phyloP scores from a whole-genome alignment of 2,888 invertebrate genomes.

The Drosophila nigricruria region DNA sequence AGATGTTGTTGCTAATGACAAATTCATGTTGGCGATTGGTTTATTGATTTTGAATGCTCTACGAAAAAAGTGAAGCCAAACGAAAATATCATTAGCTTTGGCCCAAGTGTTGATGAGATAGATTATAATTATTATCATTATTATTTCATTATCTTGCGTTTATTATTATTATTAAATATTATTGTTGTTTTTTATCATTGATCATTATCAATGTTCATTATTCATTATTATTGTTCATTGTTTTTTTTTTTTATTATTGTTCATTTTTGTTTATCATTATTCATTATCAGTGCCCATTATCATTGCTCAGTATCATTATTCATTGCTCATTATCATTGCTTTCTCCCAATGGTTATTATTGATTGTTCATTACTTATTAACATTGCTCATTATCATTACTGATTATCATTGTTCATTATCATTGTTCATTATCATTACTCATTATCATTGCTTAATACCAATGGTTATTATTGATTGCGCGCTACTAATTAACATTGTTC shows the following conservation, averaged over 20 bases:
- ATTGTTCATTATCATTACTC: not conserved
- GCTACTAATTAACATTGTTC: too few species aligned
- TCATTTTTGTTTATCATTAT: not conserved
- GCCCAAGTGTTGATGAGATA: not conserved
- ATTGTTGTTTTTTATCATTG: not conserved
- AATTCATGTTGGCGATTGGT: conserved; percentile 57
- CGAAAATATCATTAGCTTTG: not conserved
- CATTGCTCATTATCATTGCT: not conserved
- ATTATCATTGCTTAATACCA: too few species aligned
- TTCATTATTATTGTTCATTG: not conserved
- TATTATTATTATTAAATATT: not conserved
- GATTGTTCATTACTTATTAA: not conserved
- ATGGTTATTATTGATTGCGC: too few species aligned
- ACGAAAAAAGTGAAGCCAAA: not conserved
- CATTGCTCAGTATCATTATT: not conserved
- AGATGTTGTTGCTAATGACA: conserved; percentile 68
- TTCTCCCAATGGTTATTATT: not conserved
- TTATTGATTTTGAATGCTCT: conserved; percentile 32
- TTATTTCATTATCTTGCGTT: not conserved
- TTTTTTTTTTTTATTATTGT: not conserved
- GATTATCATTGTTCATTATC: not conserved
- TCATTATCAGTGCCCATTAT: not conserved
- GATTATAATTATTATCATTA: not conserved
- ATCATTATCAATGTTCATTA: not conserved
- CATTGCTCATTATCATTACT: not conserved